These are phyloP conservation scores for Sarcoramphus papa DNA, from an alignment of 2,797 vertebrate genomes.

Conservation along the genomic window DNA sequence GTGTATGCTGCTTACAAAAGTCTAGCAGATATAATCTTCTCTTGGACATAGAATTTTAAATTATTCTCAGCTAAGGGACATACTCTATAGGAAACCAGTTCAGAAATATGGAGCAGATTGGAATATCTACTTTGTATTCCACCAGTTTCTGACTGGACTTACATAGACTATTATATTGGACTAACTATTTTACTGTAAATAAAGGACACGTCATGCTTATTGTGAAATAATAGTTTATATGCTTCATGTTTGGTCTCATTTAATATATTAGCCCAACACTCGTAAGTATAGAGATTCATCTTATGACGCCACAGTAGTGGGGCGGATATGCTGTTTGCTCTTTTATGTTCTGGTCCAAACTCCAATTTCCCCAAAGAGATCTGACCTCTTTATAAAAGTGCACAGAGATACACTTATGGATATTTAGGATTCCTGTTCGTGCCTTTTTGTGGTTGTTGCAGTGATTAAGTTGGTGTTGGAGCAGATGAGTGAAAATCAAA, in stretches of 20 bases:
- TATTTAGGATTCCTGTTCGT: background rate
- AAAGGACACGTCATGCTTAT: background rate
- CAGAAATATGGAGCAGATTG: background rate
- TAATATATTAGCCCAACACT: background rate
- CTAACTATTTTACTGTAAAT: background rate
- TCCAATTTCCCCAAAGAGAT: background rate
- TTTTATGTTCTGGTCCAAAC: background rate
- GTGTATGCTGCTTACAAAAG: background rate
- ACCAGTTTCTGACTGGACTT: background rate
- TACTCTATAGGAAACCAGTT: background rate
- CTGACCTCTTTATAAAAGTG: background rate
- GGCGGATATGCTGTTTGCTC: background rate
- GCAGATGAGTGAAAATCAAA: background rate
- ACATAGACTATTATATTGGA: background rate
- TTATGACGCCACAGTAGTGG: background rate
- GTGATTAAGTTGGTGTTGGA: background rate
- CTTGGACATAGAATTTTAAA: background rate
- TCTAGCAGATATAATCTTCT: background rate
- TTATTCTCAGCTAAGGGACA: background rate
- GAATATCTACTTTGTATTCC: background rate
- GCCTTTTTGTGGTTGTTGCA: background rate
- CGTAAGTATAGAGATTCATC: background rate
- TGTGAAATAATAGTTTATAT: background rate
- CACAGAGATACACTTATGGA: background rate
- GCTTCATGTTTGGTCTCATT: background rate